Conservation (phyloP, 2,797 vertebrate species). For the Cuculus canorus region DNA sequence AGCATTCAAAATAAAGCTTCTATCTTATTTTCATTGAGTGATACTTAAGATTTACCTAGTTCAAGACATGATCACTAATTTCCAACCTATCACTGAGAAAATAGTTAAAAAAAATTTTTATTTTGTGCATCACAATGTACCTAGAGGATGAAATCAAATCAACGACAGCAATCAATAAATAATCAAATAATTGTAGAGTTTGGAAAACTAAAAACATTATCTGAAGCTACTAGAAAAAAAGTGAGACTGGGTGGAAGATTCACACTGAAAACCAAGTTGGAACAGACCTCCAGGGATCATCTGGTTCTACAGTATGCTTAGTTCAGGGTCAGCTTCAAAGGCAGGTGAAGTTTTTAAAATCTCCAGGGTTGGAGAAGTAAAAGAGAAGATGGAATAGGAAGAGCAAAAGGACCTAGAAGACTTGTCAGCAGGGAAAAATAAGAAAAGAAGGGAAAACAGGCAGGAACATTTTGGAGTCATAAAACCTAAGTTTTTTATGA, state of each 20-base stretch:
- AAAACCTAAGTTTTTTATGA: not conserved
- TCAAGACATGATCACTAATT: not conserved
- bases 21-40: not conserved
- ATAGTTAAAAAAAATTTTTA: not conserved
- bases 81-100: not conserved
- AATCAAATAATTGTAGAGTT: not conserved
- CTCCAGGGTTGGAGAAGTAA: not conserved
- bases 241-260: not conserved
- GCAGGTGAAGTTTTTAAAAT: not conserved
- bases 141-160: not conserved
- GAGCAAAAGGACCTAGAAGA: not conserved
- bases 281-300: not conserved
- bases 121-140: not conserved
- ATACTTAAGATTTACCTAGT: not conserved
- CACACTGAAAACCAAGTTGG: not conserved
- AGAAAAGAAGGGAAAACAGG: not conserved
- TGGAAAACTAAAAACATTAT: not conserved
- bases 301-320: not conserved
- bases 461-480: not conserved
- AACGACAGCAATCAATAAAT: not conserved
- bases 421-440: not conserved
- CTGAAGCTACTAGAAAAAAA: not conserved
- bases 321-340: not conserved
- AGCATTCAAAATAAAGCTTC: not conserved
- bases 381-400: not conserved